Evolutionary conservation across 2,113 vertebrate species (phyloP).

Genomic region (Casuarius casuarius): DNA sequence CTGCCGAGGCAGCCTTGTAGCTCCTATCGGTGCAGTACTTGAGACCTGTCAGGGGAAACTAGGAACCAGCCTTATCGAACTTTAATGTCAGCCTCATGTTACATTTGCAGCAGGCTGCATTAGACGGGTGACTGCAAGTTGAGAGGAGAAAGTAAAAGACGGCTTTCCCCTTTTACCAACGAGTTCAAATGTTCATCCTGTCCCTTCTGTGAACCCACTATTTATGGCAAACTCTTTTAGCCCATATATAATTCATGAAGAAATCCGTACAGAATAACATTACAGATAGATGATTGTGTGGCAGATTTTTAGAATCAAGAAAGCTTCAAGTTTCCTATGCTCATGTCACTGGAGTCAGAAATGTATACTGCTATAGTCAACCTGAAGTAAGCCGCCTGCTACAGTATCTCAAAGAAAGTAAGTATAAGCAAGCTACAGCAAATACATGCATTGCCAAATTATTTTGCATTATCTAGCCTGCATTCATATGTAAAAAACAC

Average conservation of each 20-base stretch:
- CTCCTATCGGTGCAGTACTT: constrained; percentile 17
- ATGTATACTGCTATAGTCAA: background rate
- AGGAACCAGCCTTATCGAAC: constrained; percentile 61
- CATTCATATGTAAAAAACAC: background rate
- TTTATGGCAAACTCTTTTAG: constrained; percentile 81
- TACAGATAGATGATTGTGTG: constrained; percentile 63
- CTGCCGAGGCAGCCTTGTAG: background rate
- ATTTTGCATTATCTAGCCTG: background rate
- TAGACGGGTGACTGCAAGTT: constrained; percentile 68
- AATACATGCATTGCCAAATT: background rate
- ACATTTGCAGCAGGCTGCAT: constrained; percentile 51
- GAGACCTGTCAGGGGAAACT: constrained; percentile 59
- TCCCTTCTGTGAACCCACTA: constrained; percentile 81
- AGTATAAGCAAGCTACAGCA: background rate
- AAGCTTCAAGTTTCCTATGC: constrained; percentile 8
- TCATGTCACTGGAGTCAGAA: background rate
- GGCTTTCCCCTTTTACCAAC: constrained; percentile 27
- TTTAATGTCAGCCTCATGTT: constrained; percentile 76
- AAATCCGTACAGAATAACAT: constrained; percentile 73
- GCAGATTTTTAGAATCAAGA: constrained; percentile 68
- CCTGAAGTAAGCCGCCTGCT: background rate
- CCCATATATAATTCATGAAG: constrained; percentile 84
- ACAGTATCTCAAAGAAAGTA: background rate
- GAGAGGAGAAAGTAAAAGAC: constrained; percentile 68
- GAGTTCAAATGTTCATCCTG: constrained; percentile 83